Percentiles rank a stretch among this genome's conserved stretches.
Evolutionary conservation across 2,113 vertebrate species (phyloP).

Genomic region (Bothrops jararaca): DNA sequence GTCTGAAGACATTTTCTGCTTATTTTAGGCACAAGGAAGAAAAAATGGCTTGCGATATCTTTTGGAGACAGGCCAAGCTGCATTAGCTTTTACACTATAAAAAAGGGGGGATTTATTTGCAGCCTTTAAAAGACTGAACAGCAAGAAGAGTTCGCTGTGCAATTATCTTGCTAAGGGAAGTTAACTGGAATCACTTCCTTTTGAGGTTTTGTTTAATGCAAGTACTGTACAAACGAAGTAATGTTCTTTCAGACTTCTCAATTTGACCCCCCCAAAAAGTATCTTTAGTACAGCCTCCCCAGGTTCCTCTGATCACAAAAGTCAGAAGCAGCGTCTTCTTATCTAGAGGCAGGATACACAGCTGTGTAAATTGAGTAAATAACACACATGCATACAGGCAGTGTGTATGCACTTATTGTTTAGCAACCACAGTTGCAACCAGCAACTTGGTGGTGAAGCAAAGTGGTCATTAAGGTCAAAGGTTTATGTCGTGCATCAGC

Average conservation of each 20-base stretch:
- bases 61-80: background rate
- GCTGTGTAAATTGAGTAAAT: background rate
- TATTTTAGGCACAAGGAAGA: background rate
- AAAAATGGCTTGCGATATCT: background rate
- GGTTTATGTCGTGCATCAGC: background rate
- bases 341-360: background rate
- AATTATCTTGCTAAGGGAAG: background rate
- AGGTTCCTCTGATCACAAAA: background rate
- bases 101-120: background rate
- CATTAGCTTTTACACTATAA: background rate
- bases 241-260: background rate
- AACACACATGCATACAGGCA: background rate
- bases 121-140: background rate
- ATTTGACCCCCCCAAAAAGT: background rate
- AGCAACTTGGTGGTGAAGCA: background rate
- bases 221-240: background rate
- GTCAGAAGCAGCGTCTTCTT: background rate
- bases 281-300: background rate
- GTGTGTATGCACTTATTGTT: background rate
- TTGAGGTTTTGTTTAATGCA: background rate
- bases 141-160: background rate
- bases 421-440: background rate
- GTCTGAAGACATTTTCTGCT: background rate
- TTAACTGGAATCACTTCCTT: fast-evolving
- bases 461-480: background rate